Conservation (phyloP, 37 sponge, comb jelly and placozoan species). For the Hexactinellida sp. region DNA sequence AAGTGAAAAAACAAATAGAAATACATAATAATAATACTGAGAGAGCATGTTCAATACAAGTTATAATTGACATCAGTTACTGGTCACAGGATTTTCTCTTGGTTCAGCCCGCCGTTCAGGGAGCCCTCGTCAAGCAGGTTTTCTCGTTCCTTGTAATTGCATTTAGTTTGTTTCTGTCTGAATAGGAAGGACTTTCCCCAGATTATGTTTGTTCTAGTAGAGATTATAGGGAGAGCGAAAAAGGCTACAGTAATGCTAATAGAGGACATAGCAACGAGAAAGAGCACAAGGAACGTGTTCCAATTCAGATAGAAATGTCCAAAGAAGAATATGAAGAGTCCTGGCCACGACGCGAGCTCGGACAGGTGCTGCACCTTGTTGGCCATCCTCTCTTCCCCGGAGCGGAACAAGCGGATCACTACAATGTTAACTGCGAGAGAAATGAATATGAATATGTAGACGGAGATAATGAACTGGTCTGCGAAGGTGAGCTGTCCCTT, state of each 20-base stretch:
- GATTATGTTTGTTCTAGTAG: not conserved
- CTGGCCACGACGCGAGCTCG: not conserved
- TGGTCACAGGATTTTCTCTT: too few relatives aligned
- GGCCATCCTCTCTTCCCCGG: not conserved
- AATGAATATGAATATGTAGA: constrained; percentile 4
- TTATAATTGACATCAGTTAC: too few relatives aligned
- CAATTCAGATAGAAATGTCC: not conserved
- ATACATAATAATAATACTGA: too few relatives aligned
- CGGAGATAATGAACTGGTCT: not conserved
- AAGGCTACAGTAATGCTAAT: not conserved
- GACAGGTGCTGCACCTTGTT: not conserved
- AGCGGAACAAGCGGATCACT: not conserved
- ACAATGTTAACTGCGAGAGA: constrained; percentile 6
- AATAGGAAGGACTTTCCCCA: not conserved
- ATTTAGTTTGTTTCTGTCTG: not conserved
- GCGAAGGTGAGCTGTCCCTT: not conserved
- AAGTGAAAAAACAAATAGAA: not conserved
- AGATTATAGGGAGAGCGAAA: not conserved
- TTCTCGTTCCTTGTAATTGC: not conserved
- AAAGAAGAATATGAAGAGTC: not conserved
- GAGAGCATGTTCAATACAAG: too few relatives aligned
- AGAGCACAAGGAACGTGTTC: not conserved
- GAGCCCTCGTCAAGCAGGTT: not conserved
- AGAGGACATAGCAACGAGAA: not conserved
- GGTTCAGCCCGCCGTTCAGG: too few relatives aligned